Evolutionary conservation across 2,797 vertebrate species (phyloP).

Genomic region (Rhadinocentrus ornatus): DNA sequence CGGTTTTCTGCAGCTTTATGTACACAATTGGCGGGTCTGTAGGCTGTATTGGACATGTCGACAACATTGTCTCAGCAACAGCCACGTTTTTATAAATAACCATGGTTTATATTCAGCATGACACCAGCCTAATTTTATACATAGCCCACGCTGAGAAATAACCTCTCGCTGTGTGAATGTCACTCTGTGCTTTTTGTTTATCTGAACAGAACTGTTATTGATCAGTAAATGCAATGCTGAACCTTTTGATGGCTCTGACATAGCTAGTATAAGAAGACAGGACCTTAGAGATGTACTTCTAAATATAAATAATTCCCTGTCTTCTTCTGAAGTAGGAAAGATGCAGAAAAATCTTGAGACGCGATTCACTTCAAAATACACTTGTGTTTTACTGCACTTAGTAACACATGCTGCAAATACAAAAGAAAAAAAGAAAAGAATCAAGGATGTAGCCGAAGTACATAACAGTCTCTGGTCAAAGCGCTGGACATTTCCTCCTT

Average conservation of each 20-base stretch:
- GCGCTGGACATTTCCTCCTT: slow-evolving; percentile 14
- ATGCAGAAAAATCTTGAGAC: not conserved
- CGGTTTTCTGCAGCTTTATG: slow-evolving; percentile 46
- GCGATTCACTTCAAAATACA: slow-evolving; percentile 23
- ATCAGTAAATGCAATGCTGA: slow-evolving; percentile 14
- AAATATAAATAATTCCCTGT: slow-evolving; percentile 28
- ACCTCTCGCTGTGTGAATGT: slow-evolving; percentile 52
- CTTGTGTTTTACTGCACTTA: slow-evolving; percentile 22
- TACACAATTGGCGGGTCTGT: slow-evolving; percentile 28
- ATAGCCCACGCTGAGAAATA: slow-evolving; percentile 56
- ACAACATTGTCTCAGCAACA: slow-evolving; percentile 75
- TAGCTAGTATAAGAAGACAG: not conserved
- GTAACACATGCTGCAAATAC: slow-evolving; percentile 26
- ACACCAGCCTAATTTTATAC: slow-evolving; percentile 79
- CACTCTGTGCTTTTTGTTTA: slow-evolving; percentile 26
- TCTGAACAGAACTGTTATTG: slow-evolving; percentile 16
- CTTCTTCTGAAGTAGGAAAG: slow-evolving; percentile 6
- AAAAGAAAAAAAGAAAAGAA: slow-evolving; percentile 8
- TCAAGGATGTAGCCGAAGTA: slow-evolving; percentile 3
- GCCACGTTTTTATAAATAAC: slow-evolving; percentile 78
- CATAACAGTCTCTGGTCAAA: slow-evolving; percentile 14
- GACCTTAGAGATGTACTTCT: slow-evolving; percentile 8
- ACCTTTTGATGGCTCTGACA: not conserved
- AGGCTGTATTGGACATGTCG: slow-evolving; percentile 42
- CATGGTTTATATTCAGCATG: slow-evolving; percentile 77